Conservation (phyloP, 1,140 invertebrate species). For the Polyergus mexicanus region DNA sequence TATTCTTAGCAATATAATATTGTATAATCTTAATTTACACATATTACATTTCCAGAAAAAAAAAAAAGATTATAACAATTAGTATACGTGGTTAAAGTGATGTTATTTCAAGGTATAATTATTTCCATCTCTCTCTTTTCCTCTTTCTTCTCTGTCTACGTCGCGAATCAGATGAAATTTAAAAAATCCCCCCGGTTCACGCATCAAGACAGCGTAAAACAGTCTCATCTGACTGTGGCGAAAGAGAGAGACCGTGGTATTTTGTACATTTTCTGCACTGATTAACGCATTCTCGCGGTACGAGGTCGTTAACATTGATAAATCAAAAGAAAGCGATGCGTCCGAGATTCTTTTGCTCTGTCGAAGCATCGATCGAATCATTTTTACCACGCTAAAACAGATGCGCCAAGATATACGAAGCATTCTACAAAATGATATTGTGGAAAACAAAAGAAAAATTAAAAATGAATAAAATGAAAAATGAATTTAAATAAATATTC, state of each 20-base stretch:
- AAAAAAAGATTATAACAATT: conserved; percentile 11
- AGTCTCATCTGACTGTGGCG: conserved; percentile 38
- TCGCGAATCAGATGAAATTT: conserved; percentile 11
- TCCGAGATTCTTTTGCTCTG: conserved; percentile 20
- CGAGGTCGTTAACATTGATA: conserved; percentile 68
- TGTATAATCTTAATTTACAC: neutral
- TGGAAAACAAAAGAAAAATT: no score
- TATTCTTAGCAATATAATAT: no score
- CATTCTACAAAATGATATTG: neutral
- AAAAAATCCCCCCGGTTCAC: neutral
- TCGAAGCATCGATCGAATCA: conserved; percentile 33
- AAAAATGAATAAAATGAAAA: no score
- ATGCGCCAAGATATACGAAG: neutral
- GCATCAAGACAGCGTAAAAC: conserved; percentile 38
- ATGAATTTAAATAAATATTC: no score
- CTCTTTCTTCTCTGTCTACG: neutral
- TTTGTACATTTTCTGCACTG: conserved; percentile 69
- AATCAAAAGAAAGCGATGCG: conserved; percentile 62
- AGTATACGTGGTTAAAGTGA: neutral
- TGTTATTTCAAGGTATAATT: neutral
- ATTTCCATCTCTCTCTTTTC: neutral
- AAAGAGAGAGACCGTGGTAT: conserved; percentile 45
- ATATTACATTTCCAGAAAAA: neutral
- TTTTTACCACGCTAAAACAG: conserved; percentile 24
- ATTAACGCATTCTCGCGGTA: conserved; percentile 64